Evolutionary conservation across 2,797 vertebrate species (phyloP), one percentile per base, ranked within the genome.

Genomic region (Ptychadena robeensis): DNA sequence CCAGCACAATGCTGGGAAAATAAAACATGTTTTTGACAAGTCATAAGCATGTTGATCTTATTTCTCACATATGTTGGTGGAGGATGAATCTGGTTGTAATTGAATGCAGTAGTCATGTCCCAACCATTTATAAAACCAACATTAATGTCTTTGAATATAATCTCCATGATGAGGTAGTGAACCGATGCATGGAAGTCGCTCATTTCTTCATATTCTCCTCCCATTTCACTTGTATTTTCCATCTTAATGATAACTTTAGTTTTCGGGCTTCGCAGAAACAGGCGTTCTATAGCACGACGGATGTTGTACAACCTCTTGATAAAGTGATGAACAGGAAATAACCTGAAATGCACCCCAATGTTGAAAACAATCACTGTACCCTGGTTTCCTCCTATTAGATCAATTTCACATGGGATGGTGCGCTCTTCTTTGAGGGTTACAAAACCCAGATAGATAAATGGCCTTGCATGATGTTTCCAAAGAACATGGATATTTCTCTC

Each of bases 41-140:
- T 87, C 79, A 87, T 76, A 30, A 89, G 82, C 81, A 87, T 35
- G 27, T 81, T 34, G 66, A 89, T 82, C 65, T 91, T 87, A 69
- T 59, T 86, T 67, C 15, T 22, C 85, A 87, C 44, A 4, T 88
- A 81, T 0, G 18, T 2, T 0, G 81, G 14, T 5, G n/a, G 53
- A 0, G 74, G 75, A 22, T 86, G 85, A 25, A 81, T 0, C 1
- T 2, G 14, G 1, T 85, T 82, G 2, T 27, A 31, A 4, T 14
- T 37, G 12, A 40, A 83, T 18, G 86, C 87, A 40, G 80, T 81
- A 4, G 81, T 87, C 86, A 87, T 86, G 79, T 88, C 86, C 86
- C 87, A 85, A 61, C 83, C 81, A 73, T 88, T 86, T 32, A 85
- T 72, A 37, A 87, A 2, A 6, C 75, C 85, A 35, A 89, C 53